Base-by-base conservation (phyloP, 2,797 vertebrate genomes). In the Mormyrus proboscirostris region DNA sequence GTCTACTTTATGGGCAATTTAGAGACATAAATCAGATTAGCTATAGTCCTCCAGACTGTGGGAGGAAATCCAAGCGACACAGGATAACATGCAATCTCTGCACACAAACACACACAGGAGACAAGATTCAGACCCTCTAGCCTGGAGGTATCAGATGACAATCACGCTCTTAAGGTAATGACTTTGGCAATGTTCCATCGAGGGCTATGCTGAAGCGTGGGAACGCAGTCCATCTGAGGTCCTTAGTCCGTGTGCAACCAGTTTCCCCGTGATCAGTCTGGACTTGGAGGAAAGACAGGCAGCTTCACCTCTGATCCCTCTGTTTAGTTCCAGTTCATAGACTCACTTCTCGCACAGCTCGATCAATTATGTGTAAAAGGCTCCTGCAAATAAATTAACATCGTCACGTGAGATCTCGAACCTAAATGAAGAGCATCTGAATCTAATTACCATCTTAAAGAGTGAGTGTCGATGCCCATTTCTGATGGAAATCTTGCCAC, bases 391-490 rank as follows among this genome's bases (percentile, higher is more conserved):
- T 10, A 50, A 53, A 88, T 88, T 73, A 88, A 88, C 87, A 50
- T n/a, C 44, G 5, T 79, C 59, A 2, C 8, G 22, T 73, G 12
- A 76, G 44, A 88, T 53, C 49, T 29, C 8, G 12, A 47, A 14
- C 29, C 87, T 88, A 51, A 53, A 44, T 6, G 83, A 5, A 50
- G 50, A 79, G 73, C 73, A 79, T 9, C n/a, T 50, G 62, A 47
- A 76, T 62, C 14, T 73, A 51, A 88, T 88, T 88, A 88, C 59
- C n/a, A 47, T 69, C 22, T 65, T 76, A 76, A 88, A 69, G 44
- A 88, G 10, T 12, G n/a, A 1, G 22, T 3, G 87, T 51, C 44
- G 49, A 5, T n/a, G 22, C 29, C 33, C 69, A 73, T 51, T 88
- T 73, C 16, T n/a, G 53, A n/a, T 4, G 53, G 16, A 6, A 57